Base-by-base conservation (phyloP, 1,140 invertebrate species). In the Drosophila pallidifrons region DNA sequence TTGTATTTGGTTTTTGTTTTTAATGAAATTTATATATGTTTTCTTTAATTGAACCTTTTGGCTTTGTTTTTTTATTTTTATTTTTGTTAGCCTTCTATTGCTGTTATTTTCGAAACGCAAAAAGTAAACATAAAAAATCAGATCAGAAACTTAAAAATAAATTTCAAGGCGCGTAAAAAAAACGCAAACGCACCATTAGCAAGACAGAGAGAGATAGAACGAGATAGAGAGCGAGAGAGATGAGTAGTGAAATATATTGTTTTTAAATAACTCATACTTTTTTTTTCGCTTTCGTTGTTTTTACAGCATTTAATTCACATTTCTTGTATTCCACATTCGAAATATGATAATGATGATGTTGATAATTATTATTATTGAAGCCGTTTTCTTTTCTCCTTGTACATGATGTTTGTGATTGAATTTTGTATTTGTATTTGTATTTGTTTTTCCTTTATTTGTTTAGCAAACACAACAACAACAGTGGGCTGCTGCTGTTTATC, bases 91-190 rank as follows among this genome's bases (percentile, higher is more conserved):
- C 47, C 49, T 81, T 77, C 67, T 63, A 58, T 64, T 81, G 82
- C 46, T 74, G 70, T 76, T 73, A 80, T 76, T 78, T 70, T 59
- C 41, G 54, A 69, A 82, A 88, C 83, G 83, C 83, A 88, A 87
- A 88, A 87, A 87, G 79, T 83, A 87, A 87, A 87, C 83, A 89
- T 79, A 72, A 82, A 73, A 57, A 79, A 81, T 88, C 85, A 74
- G 83, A 78, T 83, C 81, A 80, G 63, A 88, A 83, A 88, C 80
- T 88, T 88, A 88, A 89, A 88, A 88, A 88, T 88, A 88, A 59
- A 83, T 89, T 89, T 88, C 85, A 89, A 88, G 85, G 83, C 81
- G 82, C 66, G 75, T 87, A 70, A 79, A 82, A 80, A 82, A 79
- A 25, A 25, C 20, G 87, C 83, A 77, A 71, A 85, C 75, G 77